Evolutionary conservation across 2,113 vertebrate genomes (phyloP).

Genomic region (Gambusia affinis): DNA sequence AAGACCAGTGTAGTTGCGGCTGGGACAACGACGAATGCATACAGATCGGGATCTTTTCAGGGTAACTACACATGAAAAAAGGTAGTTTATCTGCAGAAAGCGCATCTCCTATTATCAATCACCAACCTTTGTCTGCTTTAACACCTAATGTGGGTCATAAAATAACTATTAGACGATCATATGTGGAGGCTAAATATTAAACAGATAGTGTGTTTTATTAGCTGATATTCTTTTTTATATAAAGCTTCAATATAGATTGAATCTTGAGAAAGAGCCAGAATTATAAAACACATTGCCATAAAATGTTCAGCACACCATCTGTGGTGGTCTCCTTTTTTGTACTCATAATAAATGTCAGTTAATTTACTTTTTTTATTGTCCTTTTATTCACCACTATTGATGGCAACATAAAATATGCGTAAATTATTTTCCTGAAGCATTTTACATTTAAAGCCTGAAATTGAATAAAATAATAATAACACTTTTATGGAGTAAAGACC

Average conservation of each 20-base stretch:
- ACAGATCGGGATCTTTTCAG: slow-evolving; percentile 5
- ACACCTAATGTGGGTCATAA: slow-evolving; percentile 25
- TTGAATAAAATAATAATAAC: background rate
- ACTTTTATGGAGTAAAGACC: too few relatives aligned
- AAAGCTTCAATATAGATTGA: background rate
- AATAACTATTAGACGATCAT: background rate
- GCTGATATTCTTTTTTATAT: background rate
- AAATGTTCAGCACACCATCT: too few relatives aligned
- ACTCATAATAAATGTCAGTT: background rate
- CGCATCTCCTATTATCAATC: slow-evolving; percentile 71
- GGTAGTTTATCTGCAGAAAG: slow-evolving; percentile 40
- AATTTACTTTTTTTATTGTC: background rate
- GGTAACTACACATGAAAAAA: slow-evolving; percentile 19
- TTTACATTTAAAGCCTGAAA: background rate
- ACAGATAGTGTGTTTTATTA: background rate
- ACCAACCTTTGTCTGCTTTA: slow-evolving; percentile 74
- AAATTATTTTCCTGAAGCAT: background rate
- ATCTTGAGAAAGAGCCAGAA: too few relatives aligned
- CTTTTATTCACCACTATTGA: background rate
- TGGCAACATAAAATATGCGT: background rate
- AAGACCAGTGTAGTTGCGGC: slow-evolving; percentile 18
- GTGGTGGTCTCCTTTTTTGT: background rate
- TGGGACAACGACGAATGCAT: background rate
- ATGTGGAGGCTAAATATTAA: background rate
- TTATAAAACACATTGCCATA: background rate